These are phyloP conservation scores for Bothrops jararaca DNA, from an alignment of 2,113 vertebrate genomes.

Conservation along the genomic window DNA sequence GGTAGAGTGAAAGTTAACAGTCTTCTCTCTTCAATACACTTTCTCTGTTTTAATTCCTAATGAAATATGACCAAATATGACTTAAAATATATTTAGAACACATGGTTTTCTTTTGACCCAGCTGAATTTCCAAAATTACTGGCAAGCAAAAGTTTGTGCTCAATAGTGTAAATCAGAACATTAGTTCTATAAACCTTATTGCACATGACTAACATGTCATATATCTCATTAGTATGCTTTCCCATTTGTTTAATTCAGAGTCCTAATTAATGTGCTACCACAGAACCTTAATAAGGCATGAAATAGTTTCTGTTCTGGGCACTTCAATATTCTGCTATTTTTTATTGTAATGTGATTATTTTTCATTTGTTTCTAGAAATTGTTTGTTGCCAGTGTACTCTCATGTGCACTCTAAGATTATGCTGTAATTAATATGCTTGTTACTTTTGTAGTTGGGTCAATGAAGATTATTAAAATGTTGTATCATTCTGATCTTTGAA, in stretches of 20 bases:
- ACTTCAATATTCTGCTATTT: conserved; percentile 38
- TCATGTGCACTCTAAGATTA: conserved; percentile 48
- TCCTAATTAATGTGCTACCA: conserved; percentile 47
- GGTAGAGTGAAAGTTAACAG: neutral
- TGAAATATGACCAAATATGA: neutral
- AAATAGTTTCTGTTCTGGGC: conserved; percentile 40
- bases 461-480: conserved; percentile 59
- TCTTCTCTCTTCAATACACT: neutral
- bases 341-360: conserved; percentile 65
- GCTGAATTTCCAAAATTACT: conserved; percentile 36
- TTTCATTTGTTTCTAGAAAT: conserved; percentile 62
- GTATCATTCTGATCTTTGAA: conserved; percentile 52
- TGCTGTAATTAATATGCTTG: conserved; percentile 69
- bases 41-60: neutral
- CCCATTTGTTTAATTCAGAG: conserved; percentile 32
- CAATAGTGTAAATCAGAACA: conserved; percentile 34
- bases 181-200: conserved; percentile 44
- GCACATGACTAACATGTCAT: conserved; percentile 35
- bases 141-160: conserved; percentile 36
- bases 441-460: conserved; percentile 57
- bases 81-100: neutral
- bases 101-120: neutral
- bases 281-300: conserved; percentile 38
- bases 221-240: conserved; percentile 34
- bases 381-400: conserved; percentile 57